Conservation (phyloP, 2,888 invertebrate genomes). For the Carterocephalus palaemon region DNA sequence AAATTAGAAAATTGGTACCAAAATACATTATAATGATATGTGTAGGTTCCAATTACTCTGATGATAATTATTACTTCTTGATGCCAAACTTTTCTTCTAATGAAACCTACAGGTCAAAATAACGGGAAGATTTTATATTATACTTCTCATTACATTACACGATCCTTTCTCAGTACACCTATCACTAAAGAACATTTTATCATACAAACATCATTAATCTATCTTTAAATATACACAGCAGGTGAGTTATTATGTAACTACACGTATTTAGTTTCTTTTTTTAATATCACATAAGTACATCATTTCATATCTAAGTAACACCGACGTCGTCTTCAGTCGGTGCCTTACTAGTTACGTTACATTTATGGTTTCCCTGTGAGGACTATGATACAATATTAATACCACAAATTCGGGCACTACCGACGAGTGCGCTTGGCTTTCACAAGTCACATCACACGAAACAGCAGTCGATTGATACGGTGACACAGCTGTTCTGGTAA, state of each 20-base stretch:
- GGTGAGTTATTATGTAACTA: slow-evolving; percentile 59
- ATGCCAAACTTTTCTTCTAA: not conserved
- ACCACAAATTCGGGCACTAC: slow-evolving; percentile 45
- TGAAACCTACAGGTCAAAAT: slow-evolving; percentile 3
- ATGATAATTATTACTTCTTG: no score
- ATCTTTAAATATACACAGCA: slow-evolving; percentile 60
- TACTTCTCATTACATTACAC: slow-evolving; percentile 11
- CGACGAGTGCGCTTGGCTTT: slow-evolving; percentile 29
- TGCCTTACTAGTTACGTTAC: slow-evolving; percentile 44
- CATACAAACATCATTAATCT: slow-evolving; percentile 17
- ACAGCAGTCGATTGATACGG: slow-evolving; percentile 73
- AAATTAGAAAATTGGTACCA: no score
- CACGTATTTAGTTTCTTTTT: slow-evolving; percentile 48
- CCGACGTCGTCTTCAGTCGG: no score
- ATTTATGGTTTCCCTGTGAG: slow-evolving; percentile 61
- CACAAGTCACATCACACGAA: slow-evolving; percentile 70
- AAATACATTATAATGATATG: no score
- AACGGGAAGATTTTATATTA: slow-evolving; percentile 28
- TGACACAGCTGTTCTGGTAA: slow-evolving; percentile 44
- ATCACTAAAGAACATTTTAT: slow-evolving; percentile 8
- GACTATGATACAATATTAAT: slow-evolving; percentile 62
- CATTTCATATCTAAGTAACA: slow-evolving; percentile 57
- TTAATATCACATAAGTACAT: slow-evolving; percentile 77
- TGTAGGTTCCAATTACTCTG: no score
- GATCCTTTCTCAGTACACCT: slow-evolving; percentile 6